phyloP scores from a whole-genome alignment of 2,888 invertebrate species.

The Athrips mouffetella region DNA sequence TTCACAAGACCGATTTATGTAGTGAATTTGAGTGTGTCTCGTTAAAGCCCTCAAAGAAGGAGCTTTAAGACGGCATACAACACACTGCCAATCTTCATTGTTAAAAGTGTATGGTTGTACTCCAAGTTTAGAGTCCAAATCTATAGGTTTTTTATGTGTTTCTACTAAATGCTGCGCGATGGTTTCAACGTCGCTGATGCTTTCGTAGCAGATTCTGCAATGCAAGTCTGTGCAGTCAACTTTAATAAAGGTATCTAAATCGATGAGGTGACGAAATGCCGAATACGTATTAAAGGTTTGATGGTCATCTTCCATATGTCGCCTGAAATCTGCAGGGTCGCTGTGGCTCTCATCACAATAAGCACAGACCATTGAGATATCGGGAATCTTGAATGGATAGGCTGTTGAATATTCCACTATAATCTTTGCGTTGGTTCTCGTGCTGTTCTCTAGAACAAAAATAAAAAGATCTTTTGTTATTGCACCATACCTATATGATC shows the following conservation, averaged over 20 bases:
- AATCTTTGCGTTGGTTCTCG: conserved; percentile 67
- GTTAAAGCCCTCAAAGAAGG: conserved; percentile 45
- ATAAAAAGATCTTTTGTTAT: no score
- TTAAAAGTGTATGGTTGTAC: conserved; percentile 54
- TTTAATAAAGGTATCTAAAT: conserved; percentile 59
- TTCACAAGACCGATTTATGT: conserved; percentile 49
- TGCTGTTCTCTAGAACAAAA: conserved; percentile 72
- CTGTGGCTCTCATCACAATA: conserved; percentile 62
- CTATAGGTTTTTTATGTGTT: conserved; percentile 45
- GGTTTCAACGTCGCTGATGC: conserved; percentile 41
- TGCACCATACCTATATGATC: no score
- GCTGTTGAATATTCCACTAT: conserved; percentile 66
- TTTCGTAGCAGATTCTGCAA: conserved; percentile 51
- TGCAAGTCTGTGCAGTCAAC: conserved; percentile 58
- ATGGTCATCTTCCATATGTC: conserved; percentile 61
- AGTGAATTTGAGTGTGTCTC: conserved; percentile 51
- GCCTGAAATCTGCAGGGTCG: conserved; percentile 49
- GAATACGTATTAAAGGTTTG: conserved; percentile 47
- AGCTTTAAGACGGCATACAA: conserved; percentile 40
- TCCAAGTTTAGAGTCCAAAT: conserved; percentile 46
- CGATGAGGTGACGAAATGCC: conserved; percentile 53
- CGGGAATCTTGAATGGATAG: conserved; percentile 69
- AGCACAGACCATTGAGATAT: conserved; percentile 62
- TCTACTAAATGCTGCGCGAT: conserved; percentile 50
- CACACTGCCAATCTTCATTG: conserved; percentile 42